These are phyloP conservation scores for Miltochrista miniata DNA, from an alignment of 2,888 invertebrate genomes.

Conservation along the genomic window DNA sequence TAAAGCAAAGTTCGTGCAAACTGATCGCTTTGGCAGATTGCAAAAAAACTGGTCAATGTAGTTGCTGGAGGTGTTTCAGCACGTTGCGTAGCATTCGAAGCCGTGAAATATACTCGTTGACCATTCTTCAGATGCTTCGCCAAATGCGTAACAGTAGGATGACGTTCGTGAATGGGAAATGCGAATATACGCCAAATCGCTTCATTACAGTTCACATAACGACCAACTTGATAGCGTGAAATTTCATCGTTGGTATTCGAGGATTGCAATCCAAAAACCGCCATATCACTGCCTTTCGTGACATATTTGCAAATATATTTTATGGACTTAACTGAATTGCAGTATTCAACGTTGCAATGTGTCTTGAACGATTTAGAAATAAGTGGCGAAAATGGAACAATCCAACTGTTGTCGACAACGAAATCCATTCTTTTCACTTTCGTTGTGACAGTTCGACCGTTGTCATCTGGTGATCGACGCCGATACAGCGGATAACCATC, in stretches of 20 bases:
- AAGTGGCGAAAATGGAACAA: not conserved
- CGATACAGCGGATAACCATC: conserved; percentile 32
- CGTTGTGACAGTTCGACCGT: conserved; percentile 28
- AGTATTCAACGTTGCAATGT: conserved; percentile 24
- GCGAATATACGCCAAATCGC: conserved; percentile 15
- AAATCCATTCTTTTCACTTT: conserved; percentile 11
- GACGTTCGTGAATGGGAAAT: conserved; percentile 14
- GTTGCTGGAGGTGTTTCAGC: conserved; percentile 7
- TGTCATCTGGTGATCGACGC: conserved; percentile 28
- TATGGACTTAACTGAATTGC: conserved; percentile 11
- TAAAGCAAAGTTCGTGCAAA: no score
- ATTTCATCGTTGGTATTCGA: conserved; percentile 12
- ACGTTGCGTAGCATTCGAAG: conserved; percentile 4
- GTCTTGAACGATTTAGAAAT: conserved; percentile 12
- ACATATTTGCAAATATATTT: conserved; percentile 25
- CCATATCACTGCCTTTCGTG: conserved; percentile 25
- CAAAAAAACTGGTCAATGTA: conserved; percentile 26
- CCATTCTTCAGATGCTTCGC: conserved; percentile 3
- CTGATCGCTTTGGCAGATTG: no score
- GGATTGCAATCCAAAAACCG: conserved; percentile 4
- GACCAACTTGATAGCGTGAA: conserved; percentile 5
- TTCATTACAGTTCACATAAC: conserved; percentile 7
- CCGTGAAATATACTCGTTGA: conserved; percentile 20
- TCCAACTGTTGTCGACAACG: conserved; percentile 8
- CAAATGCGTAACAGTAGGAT: conserved; percentile 15